Evolutionary conservation across 2,888 invertebrate species (phyloP), one percentile per base, ranked within the genome.

Genomic region (Polylopha cassiicola): DNA sequence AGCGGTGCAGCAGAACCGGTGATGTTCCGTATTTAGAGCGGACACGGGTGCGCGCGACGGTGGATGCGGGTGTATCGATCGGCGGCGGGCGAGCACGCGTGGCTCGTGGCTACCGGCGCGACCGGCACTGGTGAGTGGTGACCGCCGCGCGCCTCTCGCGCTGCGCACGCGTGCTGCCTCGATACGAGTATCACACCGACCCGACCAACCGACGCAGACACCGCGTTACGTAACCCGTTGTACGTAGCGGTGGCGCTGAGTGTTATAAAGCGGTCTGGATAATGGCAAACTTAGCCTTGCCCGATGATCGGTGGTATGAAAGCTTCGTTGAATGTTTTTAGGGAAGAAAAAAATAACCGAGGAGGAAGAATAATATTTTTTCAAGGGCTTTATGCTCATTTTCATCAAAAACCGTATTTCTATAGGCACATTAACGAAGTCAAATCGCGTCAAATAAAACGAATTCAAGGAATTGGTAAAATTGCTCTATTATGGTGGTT

Each of bases 31-130:
- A 33, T 39, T 39, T 39, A 34, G 36, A 37, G 36, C 47, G 44
- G 28, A 38, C 47, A 41, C 46, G 47, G 31, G 42, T 45, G 49
- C 54, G 44, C 44, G 58, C 47, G 50, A 42, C 44, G 45, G 45
- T 36, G 43, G 45, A 30, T 31, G 47, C 32, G 30, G 39, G 45
- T 53, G 56, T 68, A 68, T 68, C 54, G 68, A 70, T 65, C 63
- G 52, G 48, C 52, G 57, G 57, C 52, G 50, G 58, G 54, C 37
- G 53, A 61, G 56, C 61, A 73, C 80, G 78, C 80, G 82, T 80
- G 79, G 61, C 81, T 72, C 77, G 78, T 75, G 80, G 70, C 61
- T 66, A 76, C 79, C 76, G 79, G 75, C 80, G 76, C 75, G 75
- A 69, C 73, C 79, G 76, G 74, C 78, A 85, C 84, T 81, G 80